Percentiles rank a stretch among this genome's conserved stretches.
phyloP scores from a whole-genome alignment of 2,797 vertebrate genomes.

The Ptychadena robeensis region DNA sequence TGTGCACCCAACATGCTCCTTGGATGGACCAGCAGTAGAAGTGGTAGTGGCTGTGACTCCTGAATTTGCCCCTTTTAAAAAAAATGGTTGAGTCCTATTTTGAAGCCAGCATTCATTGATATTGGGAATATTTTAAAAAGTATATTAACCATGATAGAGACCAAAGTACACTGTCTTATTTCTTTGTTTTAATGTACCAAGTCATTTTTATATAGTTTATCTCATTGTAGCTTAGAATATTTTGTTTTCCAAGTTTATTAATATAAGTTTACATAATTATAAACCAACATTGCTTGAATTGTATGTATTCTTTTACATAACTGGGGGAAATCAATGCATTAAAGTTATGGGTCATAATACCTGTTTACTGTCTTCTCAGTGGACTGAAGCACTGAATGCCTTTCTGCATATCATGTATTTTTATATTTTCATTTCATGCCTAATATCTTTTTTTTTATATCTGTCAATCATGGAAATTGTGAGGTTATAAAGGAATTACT shows the following conservation, averaged over 20 bases:
- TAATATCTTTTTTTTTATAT: slow-evolving; percentile 72
- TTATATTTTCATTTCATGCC: slow-evolving; percentile 77
- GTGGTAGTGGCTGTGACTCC: slow-evolving; percentile 75
- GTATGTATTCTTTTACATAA: slow-evolving; percentile 65
- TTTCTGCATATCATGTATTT: slow-evolving; percentile 77
- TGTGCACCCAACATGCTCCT: neutral
- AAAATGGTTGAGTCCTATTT: slow-evolving; percentile 70
- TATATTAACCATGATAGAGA: slow-evolving; percentile 75
- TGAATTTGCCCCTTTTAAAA: slow-evolving; percentile 69
- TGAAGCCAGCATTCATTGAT: slow-evolving; percentile 71
- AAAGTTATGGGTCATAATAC: slow-evolving; percentile 68
- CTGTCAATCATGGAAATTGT: slow-evolving; percentile 80
- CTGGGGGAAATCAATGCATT: slow-evolving; percentile 66
- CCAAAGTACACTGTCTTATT: slow-evolving; percentile 78
- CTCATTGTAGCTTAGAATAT: slow-evolving; percentile 76
- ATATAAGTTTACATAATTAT: slow-evolving; percentile 80
- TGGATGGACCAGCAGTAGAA: slow-evolving; percentile 62
- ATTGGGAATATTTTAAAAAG: slow-evolving; percentile 68
- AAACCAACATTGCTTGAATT: slow-evolving; percentile 75
- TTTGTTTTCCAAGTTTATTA: slow-evolving; percentile 76
- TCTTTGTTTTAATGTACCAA: slow-evolving; percentile 74
- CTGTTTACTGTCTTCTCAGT: slow-evolving; percentile 68
- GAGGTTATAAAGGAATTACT: slow-evolving; percentile 78
- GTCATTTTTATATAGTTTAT: slow-evolving; percentile 75
- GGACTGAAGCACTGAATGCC: slow-evolving; percentile 78